These are phyloP conservation scores for Phaenicophaeus curvirostris DNA, from an alignment of 2,797 vertebrate genomes.

Conservation along the genomic window DNA sequence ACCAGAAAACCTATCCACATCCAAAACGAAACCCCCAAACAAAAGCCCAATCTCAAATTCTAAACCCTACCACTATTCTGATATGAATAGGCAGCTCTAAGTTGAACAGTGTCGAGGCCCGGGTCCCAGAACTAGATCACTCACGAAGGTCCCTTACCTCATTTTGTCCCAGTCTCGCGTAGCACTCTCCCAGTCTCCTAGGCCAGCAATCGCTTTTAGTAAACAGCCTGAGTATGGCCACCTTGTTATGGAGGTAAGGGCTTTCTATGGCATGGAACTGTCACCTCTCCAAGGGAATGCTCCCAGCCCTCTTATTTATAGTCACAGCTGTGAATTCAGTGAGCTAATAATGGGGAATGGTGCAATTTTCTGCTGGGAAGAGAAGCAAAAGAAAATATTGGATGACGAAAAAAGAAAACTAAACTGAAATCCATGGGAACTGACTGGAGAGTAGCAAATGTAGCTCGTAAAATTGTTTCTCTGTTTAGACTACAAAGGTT, in stretches of 20 bases:
- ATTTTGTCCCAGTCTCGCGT: not conserved
- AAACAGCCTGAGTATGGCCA: not conserved
- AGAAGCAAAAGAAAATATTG: not conserved
- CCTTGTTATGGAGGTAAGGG: not conserved
- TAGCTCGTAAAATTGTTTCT: not conserved
- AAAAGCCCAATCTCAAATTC: not conserved
- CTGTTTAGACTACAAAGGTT: not conserved
- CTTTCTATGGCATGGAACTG: not conserved
- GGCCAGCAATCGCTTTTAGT: not conserved
- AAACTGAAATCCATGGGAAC: not conserved
- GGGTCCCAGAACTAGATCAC: not conserved
- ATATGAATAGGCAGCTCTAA: not conserved
- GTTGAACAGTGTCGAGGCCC: not conserved
- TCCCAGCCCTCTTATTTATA: not conserved
- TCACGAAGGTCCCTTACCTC: not conserved
- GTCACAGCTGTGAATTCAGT: conserved; percentile 23
- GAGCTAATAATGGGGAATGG: not conserved
- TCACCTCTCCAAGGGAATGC: not conserved
- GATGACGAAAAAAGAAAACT: not conserved
- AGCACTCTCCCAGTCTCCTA: not conserved
- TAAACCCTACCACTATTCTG: not conserved
- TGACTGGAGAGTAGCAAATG: not conserved
- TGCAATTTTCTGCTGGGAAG: not conserved
- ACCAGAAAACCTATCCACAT: not conserved
- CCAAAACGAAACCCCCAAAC: not conserved